phyloP scores from a whole-genome alignment of 2,797 vertebrate species.

The Scleropages formosus region DNA sequence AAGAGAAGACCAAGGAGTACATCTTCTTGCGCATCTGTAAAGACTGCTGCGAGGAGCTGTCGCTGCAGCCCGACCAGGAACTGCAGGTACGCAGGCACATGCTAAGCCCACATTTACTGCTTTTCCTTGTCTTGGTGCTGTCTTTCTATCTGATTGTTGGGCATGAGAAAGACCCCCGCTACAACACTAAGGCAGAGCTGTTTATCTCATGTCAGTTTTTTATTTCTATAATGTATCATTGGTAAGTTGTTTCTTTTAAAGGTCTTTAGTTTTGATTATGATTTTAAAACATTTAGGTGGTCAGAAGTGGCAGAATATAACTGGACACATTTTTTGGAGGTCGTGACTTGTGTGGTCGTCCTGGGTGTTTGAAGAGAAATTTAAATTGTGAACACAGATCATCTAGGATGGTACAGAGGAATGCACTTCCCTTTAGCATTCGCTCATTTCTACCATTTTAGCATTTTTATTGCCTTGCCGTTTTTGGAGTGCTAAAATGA shows the following conservation, averaged over 20 bases:
- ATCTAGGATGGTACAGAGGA: not conserved
- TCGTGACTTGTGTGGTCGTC: no score
- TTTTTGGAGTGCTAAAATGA: not conserved
- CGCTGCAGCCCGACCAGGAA: conserved; percentile 86
- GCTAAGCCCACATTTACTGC: not conserved
- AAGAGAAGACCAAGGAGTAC: conserved; percentile 99
- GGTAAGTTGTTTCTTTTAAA: no score
- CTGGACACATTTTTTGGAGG: no score
- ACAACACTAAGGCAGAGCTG: no score
- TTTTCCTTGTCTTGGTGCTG: not conserved
- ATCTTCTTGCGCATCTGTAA: conserved; percentile 96
- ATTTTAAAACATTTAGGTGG: no score
- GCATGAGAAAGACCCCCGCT: no score
- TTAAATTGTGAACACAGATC: not conserved
- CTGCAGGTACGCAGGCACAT: conserved; percentile 74
- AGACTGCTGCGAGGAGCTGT: conserved; percentile 92
- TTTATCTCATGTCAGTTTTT: no score
- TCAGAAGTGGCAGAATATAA: no score
- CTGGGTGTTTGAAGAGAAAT: not conserved
- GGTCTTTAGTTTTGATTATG: no score
- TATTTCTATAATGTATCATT: no score
- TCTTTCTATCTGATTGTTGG: not conserved
- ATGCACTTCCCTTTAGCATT: not conserved
- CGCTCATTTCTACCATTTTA: not conserved
- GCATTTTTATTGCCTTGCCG: conserved; percentile 3